Base-by-base conservation (phyloP, 2,113 vertebrate genomes). In the Seriola dumerili region DNA sequence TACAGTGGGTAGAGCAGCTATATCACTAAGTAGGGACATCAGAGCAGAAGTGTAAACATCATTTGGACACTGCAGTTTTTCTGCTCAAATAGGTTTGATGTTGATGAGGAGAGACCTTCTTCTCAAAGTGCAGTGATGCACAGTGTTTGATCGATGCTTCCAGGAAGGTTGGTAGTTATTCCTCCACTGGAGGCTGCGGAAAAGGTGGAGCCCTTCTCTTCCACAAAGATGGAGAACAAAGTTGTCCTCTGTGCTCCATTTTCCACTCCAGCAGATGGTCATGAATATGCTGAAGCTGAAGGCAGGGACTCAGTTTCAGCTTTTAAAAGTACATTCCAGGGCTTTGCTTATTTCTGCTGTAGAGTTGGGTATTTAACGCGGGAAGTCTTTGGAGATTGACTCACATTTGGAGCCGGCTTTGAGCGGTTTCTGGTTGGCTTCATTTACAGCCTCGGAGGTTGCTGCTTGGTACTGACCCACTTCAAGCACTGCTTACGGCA, bases 61-160 rank as follows among this genome's bases (percentile, higher is more conserved):
- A 93, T 96, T 95, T 96, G 95, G 94, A 96, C 92, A 92, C 90
- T 88, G 90, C 91, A 92, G 89, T 94, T 97, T 97, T 97, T 94
- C 94, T 94, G 95, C 94, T 93, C 92, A 92, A 93, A 85, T 95
- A 94, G 90, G 84, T 96, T 96, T 96, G 95, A 97, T 95, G 94
- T 85, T 96, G 95, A 97, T 94, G 93, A 94, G 94, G 91, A 93
- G 68, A 89, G 95, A 95, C 91, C 92, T 95, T 81, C 84, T 92
- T 83, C 86, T 92, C 85, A 91, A 96, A 96, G 94, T 89, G 88
- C 93, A 94, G 83, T 88, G 86, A 95, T 96, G 91, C 91, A 82
- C 90, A 74, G 38, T 61, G 93, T 93, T 95, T 95, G 93, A 96
- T 96, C 92, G 87, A 89, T 93, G 91, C 90, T 87, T 93, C 81